phyloP scores from a whole-genome alignment of 2,113 vertebrate genomes.

The Delphinus delphis region DNA sequence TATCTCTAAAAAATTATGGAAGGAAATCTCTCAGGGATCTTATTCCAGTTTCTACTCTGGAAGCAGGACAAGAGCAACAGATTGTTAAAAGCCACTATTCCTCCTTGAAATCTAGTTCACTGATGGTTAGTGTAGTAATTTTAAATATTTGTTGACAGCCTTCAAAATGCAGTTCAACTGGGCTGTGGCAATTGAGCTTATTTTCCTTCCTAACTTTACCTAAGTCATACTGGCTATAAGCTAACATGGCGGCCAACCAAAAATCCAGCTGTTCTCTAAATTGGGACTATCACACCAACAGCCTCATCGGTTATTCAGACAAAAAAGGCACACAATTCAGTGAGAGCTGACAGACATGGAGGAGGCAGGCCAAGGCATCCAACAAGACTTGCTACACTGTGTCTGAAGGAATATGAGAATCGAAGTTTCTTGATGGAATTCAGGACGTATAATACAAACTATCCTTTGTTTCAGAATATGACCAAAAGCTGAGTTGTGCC shows the following conservation, averaged over 20 bases:
- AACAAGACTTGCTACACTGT: not conserved
- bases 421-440: conserved; percentile 23
- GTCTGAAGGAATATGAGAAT: not conserved
- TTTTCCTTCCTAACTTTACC: conserved; percentile 11
- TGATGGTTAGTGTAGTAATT: not conserved
- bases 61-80: not conserved
- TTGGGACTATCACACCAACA: not conserved
- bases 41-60: not conserved
- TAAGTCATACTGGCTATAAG: not conserved
- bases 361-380: not conserved
- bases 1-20: conserved; percentile 21
- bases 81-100: conserved; percentile 3
- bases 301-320: not conserved
- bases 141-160: conserved; percentile 18
- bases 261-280: not conserved
- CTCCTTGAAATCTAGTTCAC: not conserved
- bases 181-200: not conserved
- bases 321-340: not conserved
- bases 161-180: not conserved
- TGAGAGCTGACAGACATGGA: not conserved
- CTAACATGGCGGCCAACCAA: not conserved
- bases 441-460: not conserved
- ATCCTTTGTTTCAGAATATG: not conserved
- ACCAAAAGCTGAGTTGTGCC: conserved; percentile 7
- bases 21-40: conserved; percentile 11